phyloP scores from a whole-genome alignment of 2,888 invertebrate genomes.

The Busseola fusca region DNA sequence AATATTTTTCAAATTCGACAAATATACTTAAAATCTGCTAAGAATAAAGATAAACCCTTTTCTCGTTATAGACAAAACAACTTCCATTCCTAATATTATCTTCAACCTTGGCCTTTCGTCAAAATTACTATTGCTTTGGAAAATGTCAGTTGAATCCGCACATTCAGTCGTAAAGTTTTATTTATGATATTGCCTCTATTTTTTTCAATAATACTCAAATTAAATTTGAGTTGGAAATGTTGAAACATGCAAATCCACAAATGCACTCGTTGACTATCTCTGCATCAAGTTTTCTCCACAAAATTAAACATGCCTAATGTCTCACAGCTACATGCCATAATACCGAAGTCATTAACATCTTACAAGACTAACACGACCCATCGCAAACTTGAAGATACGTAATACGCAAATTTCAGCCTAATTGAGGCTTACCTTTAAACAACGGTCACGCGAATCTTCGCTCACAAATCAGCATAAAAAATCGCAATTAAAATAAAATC shows the following conservation, averaged over 20 bases:
- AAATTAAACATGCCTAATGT: slow-evolving; percentile 35
- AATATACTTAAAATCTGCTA: background rate
- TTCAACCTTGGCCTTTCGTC: slow-evolving; percentile 46
- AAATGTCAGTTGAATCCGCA: slow-evolving; percentile 44
- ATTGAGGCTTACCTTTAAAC: slow-evolving; percentile 37
- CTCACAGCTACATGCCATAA: slow-evolving; percentile 29
- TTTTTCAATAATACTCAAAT: slow-evolving; percentile 17
- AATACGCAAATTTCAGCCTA: slow-evolving; percentile 13
- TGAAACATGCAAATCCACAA: slow-evolving; percentile 6
- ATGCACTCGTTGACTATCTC: background rate
- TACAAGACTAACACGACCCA: slow-evolving; percentile 16
- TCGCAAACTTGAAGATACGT: slow-evolving; percentile 4
- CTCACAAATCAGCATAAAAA: slow-evolving; percentile 26
- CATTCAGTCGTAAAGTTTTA: slow-evolving; percentile 33
- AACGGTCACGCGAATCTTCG: slow-evolving; percentile 40
- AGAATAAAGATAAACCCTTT: slow-evolving; percentile 15
- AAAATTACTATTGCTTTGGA: slow-evolving; percentile 32
- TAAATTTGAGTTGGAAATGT: slow-evolving; percentile 10
- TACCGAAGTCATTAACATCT: slow-evolving; percentile 31
- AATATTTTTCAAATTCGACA: slow-evolving; percentile 1
- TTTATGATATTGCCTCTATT: slow-evolving; percentile 11
- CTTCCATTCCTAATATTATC: slow-evolving; percentile 16
- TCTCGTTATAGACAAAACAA: slow-evolving; percentile 22
- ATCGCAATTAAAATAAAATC: slow-evolving; percentile 35
- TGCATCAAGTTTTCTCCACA: background rate